These are phyloP conservation scores for Orchesella cincta DNA, from an alignment of 1,140 invertebrate genomes.

Conservation along the genomic window DNA sequence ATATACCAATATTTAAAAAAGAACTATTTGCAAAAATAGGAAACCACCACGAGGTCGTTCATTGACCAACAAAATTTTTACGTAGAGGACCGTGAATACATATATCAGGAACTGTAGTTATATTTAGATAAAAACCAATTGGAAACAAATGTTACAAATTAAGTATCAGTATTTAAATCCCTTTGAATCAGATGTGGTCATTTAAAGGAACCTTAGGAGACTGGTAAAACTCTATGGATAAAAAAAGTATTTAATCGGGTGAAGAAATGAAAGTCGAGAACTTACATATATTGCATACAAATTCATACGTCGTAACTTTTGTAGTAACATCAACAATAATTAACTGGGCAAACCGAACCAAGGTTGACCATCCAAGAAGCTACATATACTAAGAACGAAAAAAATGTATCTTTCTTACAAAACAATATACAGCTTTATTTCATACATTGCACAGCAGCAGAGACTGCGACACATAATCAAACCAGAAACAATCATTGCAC, in stretches of 20 bases:
- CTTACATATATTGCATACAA: neutral
- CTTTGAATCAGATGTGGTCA: neutral
- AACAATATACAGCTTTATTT: neutral
- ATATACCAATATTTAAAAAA: neutral
- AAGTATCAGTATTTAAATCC: neutral
- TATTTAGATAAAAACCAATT: neutral
- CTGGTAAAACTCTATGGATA: neutral
- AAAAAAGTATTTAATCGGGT: neutral
- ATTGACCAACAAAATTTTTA: neutral
- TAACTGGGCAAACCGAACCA: neutral
- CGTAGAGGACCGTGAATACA: no score
- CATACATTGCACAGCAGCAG: neutral
- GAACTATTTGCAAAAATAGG: neutral
- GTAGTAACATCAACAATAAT: neutral
- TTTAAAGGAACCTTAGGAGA: neutral
- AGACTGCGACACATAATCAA: neutral
- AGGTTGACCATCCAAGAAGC: neutral
- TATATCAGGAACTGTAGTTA: neutral
- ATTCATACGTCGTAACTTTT: neutral
- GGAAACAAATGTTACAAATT: neutral
- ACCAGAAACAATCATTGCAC: neutral
- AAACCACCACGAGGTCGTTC: neutral
- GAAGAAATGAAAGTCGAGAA: neutral
- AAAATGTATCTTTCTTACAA: neutral
- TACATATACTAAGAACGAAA: neutral